Base-by-base conservation (phyloP, 1,140 invertebrate genomes). In the Euwallacea fornicatus region DNA sequence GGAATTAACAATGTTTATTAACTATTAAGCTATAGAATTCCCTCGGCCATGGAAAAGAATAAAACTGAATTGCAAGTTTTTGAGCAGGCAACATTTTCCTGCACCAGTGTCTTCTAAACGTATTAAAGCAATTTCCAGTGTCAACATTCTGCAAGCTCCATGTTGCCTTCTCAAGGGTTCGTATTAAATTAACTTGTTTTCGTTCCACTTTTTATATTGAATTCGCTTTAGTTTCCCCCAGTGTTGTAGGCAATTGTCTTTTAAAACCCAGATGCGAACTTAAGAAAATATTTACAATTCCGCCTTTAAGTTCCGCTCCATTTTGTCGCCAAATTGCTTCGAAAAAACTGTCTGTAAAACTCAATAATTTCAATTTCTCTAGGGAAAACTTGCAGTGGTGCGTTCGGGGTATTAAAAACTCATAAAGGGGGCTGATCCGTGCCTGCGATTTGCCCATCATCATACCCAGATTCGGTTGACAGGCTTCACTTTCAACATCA, bases 401-500 rank as follows among this genome's bases (percentile, higher is more conserved):
- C 21, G 4, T 33, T 1, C 21, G 21, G 21, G 21, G 21, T 4
- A 33, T 33, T 33, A 33, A 33, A 33, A 33, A 33, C 21, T 33
- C 21, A 33, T 33, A 33, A 33, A 33, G 21, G 21, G 21, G 21
- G 21, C 21, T 33, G 21, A 33, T 33, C 21, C 21, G 21, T 33
- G 21, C 21, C 21, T 33, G 21, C 21, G 4, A 33, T 33, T 33
- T 33, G 21, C 21, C 21, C 21, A 33, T 33, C 21, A 33, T 33
- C 21, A 33, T 33, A 33, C 21, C 21, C 21, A 33, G 21, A 16
- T 7, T 44, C 41, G 15, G 41, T 58, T 58, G 65, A 67, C 65
- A 67, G 65, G 54, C 65, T 9, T 67, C 53, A 69, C 66, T 61
- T 69, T 61, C 46, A 41, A 43, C 58, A 69, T 69, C 44, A 61